Evolutionary conservation across 2,888 invertebrate genomes (phyloP), one percentile per base, ranked within the genome.

Genomic region (Syrista parreyssii): DNA sequence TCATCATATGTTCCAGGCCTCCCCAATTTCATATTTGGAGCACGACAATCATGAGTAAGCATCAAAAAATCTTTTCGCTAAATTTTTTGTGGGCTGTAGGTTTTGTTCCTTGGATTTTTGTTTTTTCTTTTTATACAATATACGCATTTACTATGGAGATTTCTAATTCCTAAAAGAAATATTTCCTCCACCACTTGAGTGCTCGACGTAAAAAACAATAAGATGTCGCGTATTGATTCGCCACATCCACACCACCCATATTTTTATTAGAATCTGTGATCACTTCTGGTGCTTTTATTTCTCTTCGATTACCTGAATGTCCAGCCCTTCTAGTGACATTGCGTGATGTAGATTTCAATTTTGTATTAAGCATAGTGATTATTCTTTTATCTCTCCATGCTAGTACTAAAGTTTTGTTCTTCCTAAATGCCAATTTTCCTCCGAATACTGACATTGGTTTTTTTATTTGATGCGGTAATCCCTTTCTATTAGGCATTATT

Each of bases 371-470:
- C 77, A 83, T 78, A 34, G 81, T 79, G 34, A 84, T 55, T 82
- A 77, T 71, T 80, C 82, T 79, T 75, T 84, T 74, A 81, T 77
- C 75, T 74, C 79, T 73, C 73, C 77, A 68, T 82, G 83, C 76
- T 36, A 79, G 74, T 76, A 77, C 40, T 68, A 68, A 73, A 30
- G 36, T 36, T 15, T 75, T 69, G 34, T 68, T n/a, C 76, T 35
- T 32, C 75, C 69, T 68, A 30, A 30, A 32, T 85, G 85, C 85
- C 86, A 87, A 12, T 77, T 23, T 55, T 81, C 77, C n/a, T 74
- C 30, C n/a, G 86, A 87, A 71, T n/a, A n/a, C n/a, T n/a, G n/a
- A n/a, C n/a, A n/a, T n/a, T n/a, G n/a, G n/a, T n/a, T n/a, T n/a
- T n/a, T n/a, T n/a, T n/a, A n/a, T n/a, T n/a, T n/a, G n/a, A n/a